Conservation (phyloP, 2,797 vertebrate genomes). For the Leuciscus waleckii region DNA sequence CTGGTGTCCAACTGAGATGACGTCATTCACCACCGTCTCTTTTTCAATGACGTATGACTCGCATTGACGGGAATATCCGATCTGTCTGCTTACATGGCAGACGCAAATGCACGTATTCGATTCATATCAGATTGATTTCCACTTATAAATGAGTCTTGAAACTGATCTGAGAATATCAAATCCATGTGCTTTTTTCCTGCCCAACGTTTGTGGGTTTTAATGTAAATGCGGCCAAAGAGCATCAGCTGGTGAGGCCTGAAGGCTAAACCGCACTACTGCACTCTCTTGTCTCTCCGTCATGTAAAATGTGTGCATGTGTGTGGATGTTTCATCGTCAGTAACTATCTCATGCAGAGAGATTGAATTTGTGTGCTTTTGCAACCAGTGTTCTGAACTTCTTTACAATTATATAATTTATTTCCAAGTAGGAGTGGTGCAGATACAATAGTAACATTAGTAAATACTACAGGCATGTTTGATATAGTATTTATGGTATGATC, state of each 20-base stretch:
- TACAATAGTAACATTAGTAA: not conserved
- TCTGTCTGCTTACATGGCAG: not conserved
- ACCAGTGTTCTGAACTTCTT: not conserved
- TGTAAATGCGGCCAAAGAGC: not conserved
- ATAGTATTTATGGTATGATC: not conserved
- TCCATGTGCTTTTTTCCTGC: not conserved
- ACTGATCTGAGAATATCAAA: not conserved
- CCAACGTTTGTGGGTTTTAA: not conserved
- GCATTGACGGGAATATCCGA: not conserved
- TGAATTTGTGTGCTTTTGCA: not conserved
- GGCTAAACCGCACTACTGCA: conserved; percentile 7
- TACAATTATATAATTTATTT: not conserved
- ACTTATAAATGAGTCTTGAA: not conserved
- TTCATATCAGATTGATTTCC: not conserved
- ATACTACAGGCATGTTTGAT: not conserved
- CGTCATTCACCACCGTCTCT: not conserved
- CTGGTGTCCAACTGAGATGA: not conserved
- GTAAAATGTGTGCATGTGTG: not conserved
- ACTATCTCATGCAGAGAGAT: not conserved
- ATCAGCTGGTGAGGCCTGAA: conserved; percentile 34
- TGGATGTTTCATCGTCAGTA: not conserved
- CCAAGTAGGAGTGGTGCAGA: not conserved
- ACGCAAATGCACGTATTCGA: not conserved
- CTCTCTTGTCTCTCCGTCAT: not conserved
- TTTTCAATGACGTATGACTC: not conserved